Percentiles rank a stretch among this genome's conserved stretches.
Evolutionary conservation across 2,113 vertebrate genomes (phyloP).

Genomic region (Silurus asotus): DNA sequence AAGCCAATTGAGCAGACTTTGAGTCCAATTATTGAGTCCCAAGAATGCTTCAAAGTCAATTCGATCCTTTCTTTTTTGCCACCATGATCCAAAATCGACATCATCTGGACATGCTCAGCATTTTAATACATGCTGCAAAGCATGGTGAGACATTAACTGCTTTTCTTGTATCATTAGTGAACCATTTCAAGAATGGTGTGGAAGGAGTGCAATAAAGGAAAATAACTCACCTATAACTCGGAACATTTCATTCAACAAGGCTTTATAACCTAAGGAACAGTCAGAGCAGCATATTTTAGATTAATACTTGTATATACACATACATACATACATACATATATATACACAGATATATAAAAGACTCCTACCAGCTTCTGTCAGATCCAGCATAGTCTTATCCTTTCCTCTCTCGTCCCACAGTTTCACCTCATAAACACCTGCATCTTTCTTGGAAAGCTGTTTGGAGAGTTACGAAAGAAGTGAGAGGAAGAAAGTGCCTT

Average conservation of each 20-base stretch:
- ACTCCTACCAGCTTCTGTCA: constrained; percentile 84
- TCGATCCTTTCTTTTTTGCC: neutral
- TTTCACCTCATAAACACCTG: constrained; percentile 87
- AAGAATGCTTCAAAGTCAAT: neutral
- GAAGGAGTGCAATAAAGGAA: neutral
- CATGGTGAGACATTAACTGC: neutral
- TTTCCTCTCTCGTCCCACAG: constrained; percentile 91
- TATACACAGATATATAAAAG: neutral
- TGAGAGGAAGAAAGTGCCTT: constrained; percentile 26
- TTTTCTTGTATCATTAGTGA: neutral
- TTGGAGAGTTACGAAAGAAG: constrained; percentile 34
- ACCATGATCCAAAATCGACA: neutral
- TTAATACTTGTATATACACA: too few species aligned
- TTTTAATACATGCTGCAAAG: neutral
- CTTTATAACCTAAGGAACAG: constrained; percentile 83
- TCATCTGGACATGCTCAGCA: neutral
- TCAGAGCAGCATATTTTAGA: neutral
- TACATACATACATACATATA: too few species aligned
- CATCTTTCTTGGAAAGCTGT: constrained; percentile 91
- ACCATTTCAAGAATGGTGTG: neutral
- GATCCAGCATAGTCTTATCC: constrained; percentile 83
- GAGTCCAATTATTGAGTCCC: neutral
- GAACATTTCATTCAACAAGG: constrained; percentile 92
- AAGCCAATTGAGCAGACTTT: neutral
- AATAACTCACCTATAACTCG: constrained; percentile 86